Evolutionary conservation across 2,888 invertebrate genomes (phyloP).

Genomic region (Sepioteuthis lessoniana): DNA sequence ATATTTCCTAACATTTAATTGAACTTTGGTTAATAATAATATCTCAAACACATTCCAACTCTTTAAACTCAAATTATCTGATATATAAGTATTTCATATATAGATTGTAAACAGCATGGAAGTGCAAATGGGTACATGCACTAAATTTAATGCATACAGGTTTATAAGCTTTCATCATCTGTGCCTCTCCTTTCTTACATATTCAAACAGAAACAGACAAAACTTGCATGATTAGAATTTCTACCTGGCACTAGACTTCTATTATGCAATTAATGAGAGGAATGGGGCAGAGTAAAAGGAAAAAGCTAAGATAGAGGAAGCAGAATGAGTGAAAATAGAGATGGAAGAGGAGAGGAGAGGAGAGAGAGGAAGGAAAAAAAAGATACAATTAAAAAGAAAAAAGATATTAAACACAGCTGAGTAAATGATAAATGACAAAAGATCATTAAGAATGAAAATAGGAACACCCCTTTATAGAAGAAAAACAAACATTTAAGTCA

Average conservation of each 20-base stretch:
- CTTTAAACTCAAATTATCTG: not conserved
- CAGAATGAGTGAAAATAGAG: not conserved
- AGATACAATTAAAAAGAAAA: not conserved
- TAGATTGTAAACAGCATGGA: not conserved
- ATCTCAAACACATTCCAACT: not conserved
- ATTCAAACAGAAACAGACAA: not conserved
- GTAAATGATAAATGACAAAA: not conserved
- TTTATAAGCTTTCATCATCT: not conserved
- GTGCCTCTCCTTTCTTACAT: not conserved
- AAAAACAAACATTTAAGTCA: not conserved
- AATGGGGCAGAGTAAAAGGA: not conserved
- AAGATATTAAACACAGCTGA: not conserved
- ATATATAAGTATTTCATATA: not conserved
- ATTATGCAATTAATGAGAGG: not conserved
- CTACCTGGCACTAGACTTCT: conserved; percentile 33
- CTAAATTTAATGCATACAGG: not conserved
- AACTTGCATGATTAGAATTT: not conserved
- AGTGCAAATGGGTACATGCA: not conserved
- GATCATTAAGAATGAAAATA: not conserved
- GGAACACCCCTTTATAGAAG: not conserved
- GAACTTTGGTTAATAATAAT: not conserved
- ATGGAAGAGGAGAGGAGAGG: not conserved
- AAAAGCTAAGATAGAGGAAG: not conserved
- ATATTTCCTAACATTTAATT: not conserved
- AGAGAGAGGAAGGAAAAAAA: not conserved